phyloP scores from a whole-genome alignment of 2,888 invertebrate genomes.

The Marasmarcha lunaedactyla region DNA sequence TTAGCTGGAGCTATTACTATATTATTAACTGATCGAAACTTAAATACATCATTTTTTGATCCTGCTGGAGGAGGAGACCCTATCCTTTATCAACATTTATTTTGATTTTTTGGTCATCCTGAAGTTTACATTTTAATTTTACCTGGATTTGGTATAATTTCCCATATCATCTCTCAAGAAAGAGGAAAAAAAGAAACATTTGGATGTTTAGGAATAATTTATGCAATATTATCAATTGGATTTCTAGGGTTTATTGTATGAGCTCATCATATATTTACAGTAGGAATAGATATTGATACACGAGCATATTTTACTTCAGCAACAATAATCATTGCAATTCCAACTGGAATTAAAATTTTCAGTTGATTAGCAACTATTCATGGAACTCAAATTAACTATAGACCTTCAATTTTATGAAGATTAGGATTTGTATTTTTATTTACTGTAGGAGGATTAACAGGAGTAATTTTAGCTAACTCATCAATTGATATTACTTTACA shows the following conservation, averaged over 20 bases:
- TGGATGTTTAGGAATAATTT: slow-evolving; percentile 81
- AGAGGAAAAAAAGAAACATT: slow-evolving; percentile 81
- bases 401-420: slow-evolving; percentile 73
- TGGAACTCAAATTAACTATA: slow-evolving; percentile 72
- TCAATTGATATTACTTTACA: slow-evolving; percentile 82
- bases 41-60: slow-evolving; percentile 86
- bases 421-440: slow-evolving; percentile 84
- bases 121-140: slow-evolving; percentile 90
- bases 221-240: slow-evolving; percentile 87
- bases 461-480: slow-evolving; percentile 77
- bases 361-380: slow-evolving; percentile 79
- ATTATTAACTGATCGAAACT: slow-evolving; percentile 81
- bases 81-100: slow-evolving; percentile 84
- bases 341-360: slow-evolving; percentile 88
- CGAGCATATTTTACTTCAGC: slow-evolving; percentile 88
- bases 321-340: slow-evolving; percentile 88
- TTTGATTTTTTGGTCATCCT: slow-evolving; percentile 90
- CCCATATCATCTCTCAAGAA: slow-evolving; percentile 81
- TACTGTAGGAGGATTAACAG: slow-evolving; percentile 79
- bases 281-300: slow-evolving; percentile 86
- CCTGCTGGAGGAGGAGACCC: slow-evolving; percentile 85
- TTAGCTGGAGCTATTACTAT: slow-evolving; percentile 86
- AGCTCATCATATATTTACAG: slow-evolving; percentile 88
- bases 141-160: slow-evolving; percentile 86
- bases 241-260: slow-evolving; percentile 86